Conservation (phyloP, 2,113 vertebrate genomes). For the Rhineura floridana region DNA sequence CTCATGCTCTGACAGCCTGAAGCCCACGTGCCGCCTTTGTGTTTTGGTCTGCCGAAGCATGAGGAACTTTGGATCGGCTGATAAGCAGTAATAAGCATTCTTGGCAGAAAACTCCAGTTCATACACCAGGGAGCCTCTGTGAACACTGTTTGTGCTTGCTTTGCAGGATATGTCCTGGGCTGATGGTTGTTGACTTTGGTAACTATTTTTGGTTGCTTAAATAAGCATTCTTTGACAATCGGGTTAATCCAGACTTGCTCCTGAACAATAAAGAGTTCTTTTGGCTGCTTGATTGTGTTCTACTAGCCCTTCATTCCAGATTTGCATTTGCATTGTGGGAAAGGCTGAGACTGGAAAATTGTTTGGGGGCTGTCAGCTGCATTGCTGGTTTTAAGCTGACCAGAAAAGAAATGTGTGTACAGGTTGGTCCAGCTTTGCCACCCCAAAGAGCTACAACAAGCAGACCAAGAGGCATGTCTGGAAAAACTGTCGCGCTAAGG, state of each 20-base stretch:
- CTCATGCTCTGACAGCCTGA: rapidly evolving
- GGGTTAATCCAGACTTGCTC: neutral
- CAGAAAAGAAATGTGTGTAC: neutral
- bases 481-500: neutral
- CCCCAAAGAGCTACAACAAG: neutral
- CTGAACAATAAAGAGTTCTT: neutral
- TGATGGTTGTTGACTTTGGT: rapidly evolving
- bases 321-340: neutral
- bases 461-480: too few species aligned
- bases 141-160: neutral
- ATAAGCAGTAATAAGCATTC: neutral
- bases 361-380: neutral
- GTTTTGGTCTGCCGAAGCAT: rapidly evolving
- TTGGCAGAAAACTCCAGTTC: neutral
- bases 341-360: neutral
- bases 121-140: neutral
- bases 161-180: rapidly evolving
- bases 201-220: constrained; percentile 24
- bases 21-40: neutral
- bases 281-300: neutral
- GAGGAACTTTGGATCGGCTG: neutral
- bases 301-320: neutral
- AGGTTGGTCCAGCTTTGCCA: neutral
- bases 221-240: neutral
- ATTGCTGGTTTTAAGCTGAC: neutral